These are phyloP conservation scores for Apostichopus japonicus DNA, from an alignment of 35 echinoderm and acorn worm genomes.

Conservation along the genomic window DNA sequence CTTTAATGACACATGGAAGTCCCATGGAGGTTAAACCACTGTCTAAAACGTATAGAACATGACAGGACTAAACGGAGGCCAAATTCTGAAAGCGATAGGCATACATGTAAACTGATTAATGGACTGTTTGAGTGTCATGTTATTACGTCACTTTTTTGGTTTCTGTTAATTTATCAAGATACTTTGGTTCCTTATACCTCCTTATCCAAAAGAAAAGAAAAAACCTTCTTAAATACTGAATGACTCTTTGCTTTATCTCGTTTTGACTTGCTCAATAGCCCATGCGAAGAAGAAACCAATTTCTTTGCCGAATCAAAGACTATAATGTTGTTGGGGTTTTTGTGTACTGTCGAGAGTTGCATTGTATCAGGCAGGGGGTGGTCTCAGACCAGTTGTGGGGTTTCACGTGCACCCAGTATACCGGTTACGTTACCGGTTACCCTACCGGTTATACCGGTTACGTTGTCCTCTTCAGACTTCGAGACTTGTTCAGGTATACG, in stretches of 20 bases:
- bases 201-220: neutral
- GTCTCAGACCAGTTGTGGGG: constrained; percentile 41
- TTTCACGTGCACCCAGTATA: neutral
- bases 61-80: too few relatives aligned
- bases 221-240: neutral
- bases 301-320: neutral
- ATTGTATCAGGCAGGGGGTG: neutral
- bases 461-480: too few relatives aligned
- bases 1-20: too few relatives aligned
- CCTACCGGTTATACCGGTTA: too few relatives aligned
- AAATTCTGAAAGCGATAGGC: too few relatives aligned
- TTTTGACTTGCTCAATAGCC: neutral
- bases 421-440: too few relatives aligned
- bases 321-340: too few relatives aligned
- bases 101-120: neutral
- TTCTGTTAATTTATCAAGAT: constrained; percentile 20
- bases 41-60: too few relatives aligned
- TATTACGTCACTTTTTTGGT: constrained; percentile 15
- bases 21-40: too few relatives aligned
- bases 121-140: constrained; percentile 2
- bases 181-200: neutral
- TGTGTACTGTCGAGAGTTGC: too few relatives aligned
- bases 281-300: neutral
- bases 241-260: neutral
- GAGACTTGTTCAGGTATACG: too few relatives aligned